Conservation (phyloP, 2,113 vertebrate genomes). For the Malaclemys terrapin region DNA sequence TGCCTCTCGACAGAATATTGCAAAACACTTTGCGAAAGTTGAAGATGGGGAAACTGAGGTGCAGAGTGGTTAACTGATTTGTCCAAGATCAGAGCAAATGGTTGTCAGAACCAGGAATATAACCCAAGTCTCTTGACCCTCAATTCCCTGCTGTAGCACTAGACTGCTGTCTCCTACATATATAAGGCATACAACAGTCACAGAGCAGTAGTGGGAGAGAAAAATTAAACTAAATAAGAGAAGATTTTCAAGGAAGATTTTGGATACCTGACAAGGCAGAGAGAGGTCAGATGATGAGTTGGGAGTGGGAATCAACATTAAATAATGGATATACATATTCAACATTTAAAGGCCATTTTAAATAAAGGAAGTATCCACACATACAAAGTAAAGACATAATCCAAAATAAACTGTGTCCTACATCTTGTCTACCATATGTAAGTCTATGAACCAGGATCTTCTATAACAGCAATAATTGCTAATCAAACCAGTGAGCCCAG, state of each 20-base stretch:
- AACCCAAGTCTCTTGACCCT: accelerated
- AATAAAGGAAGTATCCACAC: background rate
- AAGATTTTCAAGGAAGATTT: background rate
- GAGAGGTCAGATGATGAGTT: background rate
- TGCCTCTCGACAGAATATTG: background rate
- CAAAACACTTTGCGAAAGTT: background rate
- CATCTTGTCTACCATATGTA: background rate
- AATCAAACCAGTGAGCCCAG: background rate
- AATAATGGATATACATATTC: background rate
- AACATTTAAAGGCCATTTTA: background rate
- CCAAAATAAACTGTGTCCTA: background rate
- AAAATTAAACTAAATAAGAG: background rate
- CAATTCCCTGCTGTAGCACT: background rate
- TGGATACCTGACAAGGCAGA: background rate
- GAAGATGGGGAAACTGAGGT: background rate
- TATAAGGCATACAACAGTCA: background rate
- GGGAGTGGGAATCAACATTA: background rate
- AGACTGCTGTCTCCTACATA: background rate
- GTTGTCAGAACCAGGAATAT: background rate
- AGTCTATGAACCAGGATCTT: background rate
- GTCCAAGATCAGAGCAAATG: background rate
- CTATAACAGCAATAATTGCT: background rate
- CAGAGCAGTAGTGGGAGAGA: background rate
- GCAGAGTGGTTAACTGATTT: background rate
- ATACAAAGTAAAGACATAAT: background rate